Percentiles rank a stretch among this genome's conserved stretches.
phyloP scores from a whole-genome alignment of 2,113 vertebrate genomes.

The Alectura lathami region DNA sequence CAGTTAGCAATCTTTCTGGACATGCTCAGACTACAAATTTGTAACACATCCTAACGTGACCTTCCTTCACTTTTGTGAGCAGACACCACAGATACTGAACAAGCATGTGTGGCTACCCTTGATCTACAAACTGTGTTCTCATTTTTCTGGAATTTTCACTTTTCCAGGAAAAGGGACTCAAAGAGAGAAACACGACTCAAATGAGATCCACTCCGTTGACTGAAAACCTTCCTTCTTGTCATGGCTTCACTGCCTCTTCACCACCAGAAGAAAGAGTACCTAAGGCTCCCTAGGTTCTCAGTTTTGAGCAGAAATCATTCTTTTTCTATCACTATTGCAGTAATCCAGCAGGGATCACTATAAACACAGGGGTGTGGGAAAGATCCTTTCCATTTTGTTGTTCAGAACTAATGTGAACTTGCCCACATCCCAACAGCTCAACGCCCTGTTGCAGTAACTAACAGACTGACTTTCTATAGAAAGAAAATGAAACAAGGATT shows the following conservation, averaged over 20 bases:
- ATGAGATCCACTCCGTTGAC: neutral
- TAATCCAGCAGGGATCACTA: conserved; percentile 22
- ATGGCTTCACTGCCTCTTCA: neutral
- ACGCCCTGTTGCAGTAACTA: neutral
- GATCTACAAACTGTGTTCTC: neutral
- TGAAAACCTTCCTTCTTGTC: neutral
- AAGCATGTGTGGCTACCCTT: neutral
- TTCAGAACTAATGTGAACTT: neutral
- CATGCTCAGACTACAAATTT: neutral
- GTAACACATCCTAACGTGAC: neutral
- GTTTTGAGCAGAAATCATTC: neutral
- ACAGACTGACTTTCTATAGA: neutral
- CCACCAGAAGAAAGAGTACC: neutral
- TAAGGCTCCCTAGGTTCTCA: neutral
- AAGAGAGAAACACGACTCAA: neutral
- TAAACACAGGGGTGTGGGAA: neutral
- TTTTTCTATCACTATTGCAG: neutral
- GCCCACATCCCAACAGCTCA: neutral
- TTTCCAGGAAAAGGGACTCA: neutral
- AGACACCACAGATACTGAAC: neutral
- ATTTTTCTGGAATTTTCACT: neutral
- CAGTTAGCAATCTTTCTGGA: neutral
- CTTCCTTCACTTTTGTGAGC: neutral
- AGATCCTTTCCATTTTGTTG: neutral
- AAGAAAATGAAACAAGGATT: neutral